phyloP scores from a whole-genome alignment of 2,113 vertebrate species.

The Hippoglossus stenolepis region DNA sequence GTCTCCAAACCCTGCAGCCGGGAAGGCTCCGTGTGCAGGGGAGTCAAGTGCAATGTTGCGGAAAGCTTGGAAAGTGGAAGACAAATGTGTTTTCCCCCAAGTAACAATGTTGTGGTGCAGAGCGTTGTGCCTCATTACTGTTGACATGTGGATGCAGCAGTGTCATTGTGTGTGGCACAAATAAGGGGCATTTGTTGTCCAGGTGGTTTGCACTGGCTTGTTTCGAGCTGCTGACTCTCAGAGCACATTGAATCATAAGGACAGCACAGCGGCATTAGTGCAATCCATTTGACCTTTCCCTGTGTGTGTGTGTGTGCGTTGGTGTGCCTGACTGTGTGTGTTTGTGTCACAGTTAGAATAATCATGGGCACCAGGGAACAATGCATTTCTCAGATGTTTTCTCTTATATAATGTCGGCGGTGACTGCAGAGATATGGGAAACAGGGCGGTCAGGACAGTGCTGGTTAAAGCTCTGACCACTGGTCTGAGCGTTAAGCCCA shows the following conservation, averaged over 20 bases:
- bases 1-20: not conserved
- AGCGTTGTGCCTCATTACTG: constrained; percentile 2
- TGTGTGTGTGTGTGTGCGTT: not conserved
- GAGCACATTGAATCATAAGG: constrained; percentile 50
- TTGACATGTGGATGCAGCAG: constrained; percentile 17
- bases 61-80: constrained; percentile 1
- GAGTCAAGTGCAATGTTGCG: not conserved
- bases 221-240: constrained; percentile 36
- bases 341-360: constrained; percentile 5
- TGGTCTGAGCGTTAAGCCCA: constrained; percentile 52
- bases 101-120: constrained; percentile 1
- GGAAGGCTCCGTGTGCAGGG: constrained; percentile 8
- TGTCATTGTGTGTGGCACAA: constrained; percentile 13
- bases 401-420: constrained; percentile 8
- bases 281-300: constrained; percentile 68
- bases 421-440: not conserved
- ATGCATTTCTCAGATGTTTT: constrained; percentile 31
- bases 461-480: constrained; percentile 18
- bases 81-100: not conserved
- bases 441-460: constrained; percentile 7
- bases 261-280: constrained; percentile 54
- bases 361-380: constrained; percentile 16
- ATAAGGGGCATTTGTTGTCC: constrained; percentile 36
- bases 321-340: too few relatives aligned
- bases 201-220: constrained; percentile 43